Evolutionary conservation across 53 echinoderm and acorn worm species (phyloP).

Genomic region (Astropecten irregularis): DNA sequence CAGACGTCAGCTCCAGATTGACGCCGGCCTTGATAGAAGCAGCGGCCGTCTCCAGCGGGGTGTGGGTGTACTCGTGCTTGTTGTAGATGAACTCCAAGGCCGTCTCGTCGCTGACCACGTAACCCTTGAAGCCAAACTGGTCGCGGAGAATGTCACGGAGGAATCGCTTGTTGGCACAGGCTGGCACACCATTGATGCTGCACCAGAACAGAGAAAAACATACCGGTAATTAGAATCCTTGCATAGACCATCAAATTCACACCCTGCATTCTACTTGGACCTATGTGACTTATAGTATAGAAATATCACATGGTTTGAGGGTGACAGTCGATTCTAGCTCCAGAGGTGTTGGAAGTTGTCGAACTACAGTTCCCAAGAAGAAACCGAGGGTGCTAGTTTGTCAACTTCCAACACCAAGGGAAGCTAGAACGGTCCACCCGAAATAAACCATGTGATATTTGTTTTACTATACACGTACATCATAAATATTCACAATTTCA

Average conservation of each 20-base stretch:
- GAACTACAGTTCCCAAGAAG: too few relatives aligned
- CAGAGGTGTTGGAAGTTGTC: too few relatives aligned
- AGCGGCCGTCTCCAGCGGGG: conserved; percentile 67
- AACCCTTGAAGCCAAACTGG: conserved; percentile 89
- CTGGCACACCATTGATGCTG: conserved; percentile 89
- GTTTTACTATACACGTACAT: too few relatives aligned
- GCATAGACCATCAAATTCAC: neutral
- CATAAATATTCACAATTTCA: too few relatives aligned
- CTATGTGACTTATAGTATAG: too few relatives aligned
- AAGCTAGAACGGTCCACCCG: too few relatives aligned
- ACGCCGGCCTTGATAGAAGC: conserved; percentile 70
- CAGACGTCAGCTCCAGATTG: conserved; percentile 70
- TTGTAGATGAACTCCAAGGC: conserved; percentile 68
- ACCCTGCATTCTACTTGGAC: neutral
- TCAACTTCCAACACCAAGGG: too few relatives aligned
- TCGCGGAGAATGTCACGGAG: conserved; percentile 74
- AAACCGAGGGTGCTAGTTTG: too few relatives aligned
- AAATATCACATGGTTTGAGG: too few relatives aligned
- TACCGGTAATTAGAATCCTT: neutral
- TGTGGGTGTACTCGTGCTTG: conserved; percentile 72
- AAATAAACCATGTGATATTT: too few relatives aligned
- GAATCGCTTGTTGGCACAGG: conserved; percentile 75
- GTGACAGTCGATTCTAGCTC: too few relatives aligned
- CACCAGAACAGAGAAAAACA: neutral
- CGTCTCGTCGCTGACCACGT: conserved; percentile 81